Conservation (phyloP, 2,888 invertebrate genomes). For the Pharmacophagus antenor region DNA sequence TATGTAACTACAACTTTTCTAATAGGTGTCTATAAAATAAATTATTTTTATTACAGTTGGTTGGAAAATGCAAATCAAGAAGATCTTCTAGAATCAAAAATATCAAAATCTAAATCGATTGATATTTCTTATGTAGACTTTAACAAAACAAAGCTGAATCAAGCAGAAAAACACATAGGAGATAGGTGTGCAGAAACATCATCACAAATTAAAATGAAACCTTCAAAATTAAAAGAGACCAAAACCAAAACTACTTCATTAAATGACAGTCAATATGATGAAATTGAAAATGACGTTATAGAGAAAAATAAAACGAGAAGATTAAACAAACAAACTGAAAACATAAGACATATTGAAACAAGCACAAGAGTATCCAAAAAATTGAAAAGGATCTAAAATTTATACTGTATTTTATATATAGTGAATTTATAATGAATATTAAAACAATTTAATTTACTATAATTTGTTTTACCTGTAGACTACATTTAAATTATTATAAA, state of each 20-base stretch:
- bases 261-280: constrained; percentile 39
- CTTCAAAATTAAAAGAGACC: constrained; percentile 13
- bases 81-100: constrained; percentile 51
- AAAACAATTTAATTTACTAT: constrained; percentile 2
- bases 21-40: no score
- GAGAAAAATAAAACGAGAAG: constrained; percentile 52
- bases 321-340: constrained; percentile 48
- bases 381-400: constrained; percentile 46
- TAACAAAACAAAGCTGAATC: constrained; percentile 66
- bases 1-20: background rate
- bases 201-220: constrained; percentile 39
- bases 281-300: constrained; percentile 43
- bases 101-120: constrained; percentile 44
- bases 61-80: constrained; percentile 52
- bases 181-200: constrained; percentile 43
- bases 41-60: constrained; percentile 46
- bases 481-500: no score
- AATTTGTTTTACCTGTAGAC: background rate
- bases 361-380: constrained; percentile 52
- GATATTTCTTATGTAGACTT: constrained; percentile 67
- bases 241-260: constrained; percentile 36
- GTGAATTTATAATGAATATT: constrained; percentile 13
- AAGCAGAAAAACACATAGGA: constrained; percentile 48
- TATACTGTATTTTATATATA: constrained; percentile 14
- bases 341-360: constrained; percentile 46